Evolutionary conservation across 2,888 invertebrate species (phyloP).

Genomic region (Melitaea athalia): DNA sequence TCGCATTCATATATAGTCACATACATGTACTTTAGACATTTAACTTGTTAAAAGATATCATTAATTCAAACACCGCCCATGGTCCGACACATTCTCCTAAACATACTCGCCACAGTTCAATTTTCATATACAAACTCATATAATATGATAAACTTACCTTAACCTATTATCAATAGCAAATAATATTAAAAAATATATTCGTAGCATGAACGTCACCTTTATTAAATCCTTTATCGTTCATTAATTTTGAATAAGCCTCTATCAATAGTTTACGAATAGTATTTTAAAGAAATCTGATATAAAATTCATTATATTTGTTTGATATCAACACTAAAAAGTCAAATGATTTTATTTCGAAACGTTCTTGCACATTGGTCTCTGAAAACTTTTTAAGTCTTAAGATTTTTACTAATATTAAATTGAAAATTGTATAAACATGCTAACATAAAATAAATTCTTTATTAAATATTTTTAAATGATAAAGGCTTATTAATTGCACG

Average conservation of each 20-base stretch:
- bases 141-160: constrained; percentile 7
- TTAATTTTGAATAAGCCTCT: constrained; percentile 33
- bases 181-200: constrained; percentile 19
- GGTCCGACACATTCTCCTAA: constrained; percentile 16
- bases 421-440: too few species aligned
- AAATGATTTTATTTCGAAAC: too few species aligned
- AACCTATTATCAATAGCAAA: constrained; percentile 15
- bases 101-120: constrained; percentile 19
- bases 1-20: neutral
- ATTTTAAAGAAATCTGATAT: neutral
- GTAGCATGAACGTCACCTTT: constrained; percentile 36
- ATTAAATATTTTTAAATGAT: constrained; percentile 20
- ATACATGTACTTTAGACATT: neutral
- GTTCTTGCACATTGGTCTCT: too few species aligned
- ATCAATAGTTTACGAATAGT: constrained; percentile 20
- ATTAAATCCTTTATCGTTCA: constrained; percentile 31
- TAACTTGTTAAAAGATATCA: neutral
- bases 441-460: neutral
- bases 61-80: constrained; percentile 12
- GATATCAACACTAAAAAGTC: too few species aligned
- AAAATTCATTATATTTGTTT: too few species aligned
- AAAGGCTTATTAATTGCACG: constrained; percentile 52
- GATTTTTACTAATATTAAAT: too few species aligned
- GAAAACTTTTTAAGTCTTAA: too few species aligned
- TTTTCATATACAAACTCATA: constrained; percentile 9